Percentiles rank a stretch among this genome's conserved stretches.
phyloP scores from a whole-genome alignment of 2,888 invertebrate species.

The Drosophila merina region DNA sequence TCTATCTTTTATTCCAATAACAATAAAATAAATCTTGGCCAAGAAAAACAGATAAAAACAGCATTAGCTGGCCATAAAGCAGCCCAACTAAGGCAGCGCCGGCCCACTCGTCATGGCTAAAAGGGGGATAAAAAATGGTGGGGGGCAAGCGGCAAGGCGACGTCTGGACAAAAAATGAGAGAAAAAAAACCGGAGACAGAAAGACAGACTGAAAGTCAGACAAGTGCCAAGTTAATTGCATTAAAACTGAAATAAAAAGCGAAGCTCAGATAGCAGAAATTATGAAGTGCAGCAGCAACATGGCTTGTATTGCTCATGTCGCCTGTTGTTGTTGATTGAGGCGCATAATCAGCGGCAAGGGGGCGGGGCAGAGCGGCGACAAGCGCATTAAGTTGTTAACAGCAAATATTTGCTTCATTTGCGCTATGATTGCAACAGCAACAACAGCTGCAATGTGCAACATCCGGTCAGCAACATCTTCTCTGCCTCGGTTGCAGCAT shows the following conservation, averaged over 20 bases:
- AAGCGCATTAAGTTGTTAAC: constrained; percentile 80
- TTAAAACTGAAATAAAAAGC: constrained; percentile 78
- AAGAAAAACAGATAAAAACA: constrained; percentile 78
- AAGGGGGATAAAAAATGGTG: background rate
- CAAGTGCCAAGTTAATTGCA: constrained; percentile 78
- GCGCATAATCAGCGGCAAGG: constrained; percentile 69
- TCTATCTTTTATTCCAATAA: constrained; percentile 67
- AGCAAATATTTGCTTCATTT: constrained; percentile 81
- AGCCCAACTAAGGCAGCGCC: constrained; percentile 55
- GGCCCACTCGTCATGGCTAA: constrained; percentile 38
- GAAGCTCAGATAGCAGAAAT: constrained; percentile 78
- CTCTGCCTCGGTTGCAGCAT: constrained; percentile 19
- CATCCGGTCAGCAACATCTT: constrained; percentile 68
- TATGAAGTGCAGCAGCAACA: constrained; percentile 67
- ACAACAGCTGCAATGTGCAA: constrained; percentile 41
- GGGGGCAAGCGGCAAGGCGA: constrained; percentile 26
- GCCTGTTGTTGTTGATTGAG: constrained; percentile 64
- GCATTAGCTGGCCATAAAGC: constrained; percentile 75
- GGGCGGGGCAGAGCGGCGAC: constrained; percentile 50
- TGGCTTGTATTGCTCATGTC: constrained; percentile 27
- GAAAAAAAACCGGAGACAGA: constrained; percentile 11
- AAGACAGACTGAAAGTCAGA: constrained; percentile 57
- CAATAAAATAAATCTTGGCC: constrained; percentile 78
- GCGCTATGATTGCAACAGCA: constrained; percentile 68
- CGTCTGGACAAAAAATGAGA: constrained; percentile 53